Base-by-base conservation (phyloP, 2,113 vertebrate genomes). In the Pandion haliaetus region DNA sequence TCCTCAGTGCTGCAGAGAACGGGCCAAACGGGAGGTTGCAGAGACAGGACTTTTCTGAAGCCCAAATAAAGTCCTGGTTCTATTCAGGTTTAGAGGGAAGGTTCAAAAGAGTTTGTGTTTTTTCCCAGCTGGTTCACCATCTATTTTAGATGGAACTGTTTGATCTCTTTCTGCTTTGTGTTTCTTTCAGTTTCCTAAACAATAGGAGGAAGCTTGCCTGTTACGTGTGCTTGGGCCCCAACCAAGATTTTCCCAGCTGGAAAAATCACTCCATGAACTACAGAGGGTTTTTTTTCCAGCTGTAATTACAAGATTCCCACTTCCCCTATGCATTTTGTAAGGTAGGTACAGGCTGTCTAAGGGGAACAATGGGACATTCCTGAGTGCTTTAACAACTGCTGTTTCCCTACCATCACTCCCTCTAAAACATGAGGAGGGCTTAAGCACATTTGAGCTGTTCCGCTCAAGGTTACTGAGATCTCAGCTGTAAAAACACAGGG, bases 181-280 rank as follows among this genome's bases (percentile, higher is more conserved):
- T 94, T 96, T 91, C 78, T 96, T 97, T 95, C 95, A 93, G 94
- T 93, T 96, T 95, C 77, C 66, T 55, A 94, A 87, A 98, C 97
- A 97, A 97, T 97, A 92, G 95, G 93, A 97, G 97, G 95, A 97
- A 96, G 86, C 67, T 82, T 2, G 76, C 67, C 50, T 94, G 72
- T 95, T 96, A 85, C 0, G 1, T 91, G n/a, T 77, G 59, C 88
- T 88, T 94, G 93, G 78, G 85, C 80, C 77, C n/a, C 88, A 86
- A 67, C 61, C 71, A 94, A 84, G 66, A 34, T 92, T 94, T 86
- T 93, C 83, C 85, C 95, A 96, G 94, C 91, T 97, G 94, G 87
- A 96, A 97, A 97, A 95, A 77, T 91, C 74, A 86, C 50, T 92
- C 87, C 25, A 23, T 92, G 67, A 91, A 58, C 66, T 85, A 69